Conservation (phyloP, 2,888 invertebrate species). For the Sphaerophoria rueppellii region DNA sequence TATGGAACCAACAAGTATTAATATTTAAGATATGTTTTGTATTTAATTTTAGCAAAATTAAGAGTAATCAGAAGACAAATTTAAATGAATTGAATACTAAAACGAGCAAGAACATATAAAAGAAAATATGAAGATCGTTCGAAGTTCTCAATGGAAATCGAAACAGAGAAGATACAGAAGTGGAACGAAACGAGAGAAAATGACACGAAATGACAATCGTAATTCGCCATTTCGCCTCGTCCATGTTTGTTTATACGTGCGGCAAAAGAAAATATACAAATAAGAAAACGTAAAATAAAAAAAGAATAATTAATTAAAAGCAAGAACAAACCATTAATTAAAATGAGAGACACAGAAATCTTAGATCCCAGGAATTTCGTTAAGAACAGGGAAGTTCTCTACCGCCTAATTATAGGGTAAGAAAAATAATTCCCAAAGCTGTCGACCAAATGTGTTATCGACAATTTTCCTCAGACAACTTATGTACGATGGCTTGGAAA, state of each 20-base stretch:
- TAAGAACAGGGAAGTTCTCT: slow-evolving; percentile 93
- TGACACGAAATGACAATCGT: slow-evolving; percentile 2
- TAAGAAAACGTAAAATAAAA: no score
- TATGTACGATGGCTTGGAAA: slow-evolving; percentile 98
- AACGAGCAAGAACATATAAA: no score
- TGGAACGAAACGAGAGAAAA: neutral
- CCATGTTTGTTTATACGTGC: slow-evolving; percentile 20
- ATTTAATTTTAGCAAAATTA: no score
- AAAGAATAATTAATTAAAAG: neutral
- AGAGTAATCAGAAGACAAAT: no score
- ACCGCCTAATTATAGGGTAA: slow-evolving; percentile 96
- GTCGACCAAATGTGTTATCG: neutral
- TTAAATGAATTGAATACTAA: no score
- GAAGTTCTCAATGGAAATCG: no score
- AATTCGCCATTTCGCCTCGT: no score
- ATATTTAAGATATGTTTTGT: no score
- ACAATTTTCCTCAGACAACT: slow-evolving; percentile 89
- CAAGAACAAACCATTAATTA: slow-evolving; percentile 33
- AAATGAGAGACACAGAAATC: slow-evolving; percentile 81
- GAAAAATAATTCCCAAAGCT: neutral
- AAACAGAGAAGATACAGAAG: no score
- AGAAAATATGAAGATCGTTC: no score
- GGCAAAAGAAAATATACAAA: neutral
- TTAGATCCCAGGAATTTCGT: slow-evolving; percentile 90
- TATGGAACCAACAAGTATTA: no score